These are phyloP conservation scores for Paracyprichromis sp. DNA, from an alignment of 2,113 vertebrate genomes.

Conservation along the genomic window DNA sequence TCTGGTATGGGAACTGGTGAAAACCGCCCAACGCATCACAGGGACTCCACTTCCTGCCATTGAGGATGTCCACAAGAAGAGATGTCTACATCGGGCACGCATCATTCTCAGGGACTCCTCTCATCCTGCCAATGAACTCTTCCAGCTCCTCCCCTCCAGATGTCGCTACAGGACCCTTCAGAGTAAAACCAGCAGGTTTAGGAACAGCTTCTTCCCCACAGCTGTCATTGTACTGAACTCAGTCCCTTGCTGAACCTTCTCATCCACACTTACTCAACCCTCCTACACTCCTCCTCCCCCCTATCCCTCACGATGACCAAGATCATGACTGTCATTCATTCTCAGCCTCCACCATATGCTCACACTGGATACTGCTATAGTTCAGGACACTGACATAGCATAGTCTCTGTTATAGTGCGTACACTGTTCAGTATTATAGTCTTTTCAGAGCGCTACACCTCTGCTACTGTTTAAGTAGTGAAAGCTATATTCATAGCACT, in stretches of 20 bases:
- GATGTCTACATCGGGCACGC: fast-evolving
- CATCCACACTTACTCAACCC: neutral
- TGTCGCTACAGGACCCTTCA: neutral
- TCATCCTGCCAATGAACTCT: neutral
- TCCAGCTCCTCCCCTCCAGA: neutral
- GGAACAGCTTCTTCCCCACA: neutral
- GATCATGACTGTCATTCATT: neutral
- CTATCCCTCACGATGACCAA: neutral
- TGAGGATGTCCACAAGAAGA: neutral
- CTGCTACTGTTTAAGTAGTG: neutral
- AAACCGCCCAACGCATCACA: neutral
- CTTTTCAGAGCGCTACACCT: neutral
- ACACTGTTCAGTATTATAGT: neutral
- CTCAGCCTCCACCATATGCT: neutral
- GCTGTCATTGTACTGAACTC: neutral
- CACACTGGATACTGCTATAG: neutral
- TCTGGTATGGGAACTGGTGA: neutral
- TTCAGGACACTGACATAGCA: neutral
- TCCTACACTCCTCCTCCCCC: neutral
- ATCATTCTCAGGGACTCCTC: neutral
- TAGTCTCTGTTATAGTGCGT: neutral
- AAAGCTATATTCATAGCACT: neutral
- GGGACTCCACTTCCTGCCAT: neutral
- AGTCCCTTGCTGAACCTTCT: neutral
- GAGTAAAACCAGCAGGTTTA: neutral